A percentile compares a stretch with the other conserved stretches of the same genome.
These are phyloP conservation scores for Proteles cristata DNA, from an alignment of 2,113 vertebrate genomes.

Conservation along the genomic window DNA sequence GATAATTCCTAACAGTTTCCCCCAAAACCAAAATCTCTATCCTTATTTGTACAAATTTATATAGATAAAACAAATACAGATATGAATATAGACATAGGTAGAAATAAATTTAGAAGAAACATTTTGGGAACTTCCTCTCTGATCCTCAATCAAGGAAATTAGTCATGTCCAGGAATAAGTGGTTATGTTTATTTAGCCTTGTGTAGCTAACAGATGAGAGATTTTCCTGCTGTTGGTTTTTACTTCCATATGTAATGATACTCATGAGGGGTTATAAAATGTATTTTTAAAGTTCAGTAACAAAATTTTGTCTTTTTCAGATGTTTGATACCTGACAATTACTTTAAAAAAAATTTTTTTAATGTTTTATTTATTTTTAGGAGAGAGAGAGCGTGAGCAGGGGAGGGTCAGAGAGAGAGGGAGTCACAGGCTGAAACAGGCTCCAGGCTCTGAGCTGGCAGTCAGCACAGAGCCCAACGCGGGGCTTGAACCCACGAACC, in stretches of 20 bases:
- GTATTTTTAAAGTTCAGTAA: not conserved
- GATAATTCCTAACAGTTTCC: not conserved
- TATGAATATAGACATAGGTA: not conserved
- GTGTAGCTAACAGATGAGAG: not conserved
- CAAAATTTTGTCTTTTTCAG: not conserved
- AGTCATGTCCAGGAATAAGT: not conserved
- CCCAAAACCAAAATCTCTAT: not conserved
- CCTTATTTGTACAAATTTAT: not conserved
- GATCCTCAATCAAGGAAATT: not conserved
- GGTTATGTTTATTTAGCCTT: not conserved
- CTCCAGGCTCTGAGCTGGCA: too few species aligned
- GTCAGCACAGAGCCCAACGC: too few species aligned
- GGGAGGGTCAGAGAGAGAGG: too few species aligned
- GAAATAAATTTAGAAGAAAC: not conserved
- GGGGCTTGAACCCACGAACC: too few species aligned
- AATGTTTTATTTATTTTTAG: too few species aligned
- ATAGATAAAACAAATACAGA: not conserved
- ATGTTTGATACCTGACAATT: not conserved
- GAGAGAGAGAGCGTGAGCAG: too few species aligned
- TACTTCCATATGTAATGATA: not conserved
- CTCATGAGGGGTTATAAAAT: not conserved
- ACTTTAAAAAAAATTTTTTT: too few species aligned
- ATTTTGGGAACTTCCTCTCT: not conserved
- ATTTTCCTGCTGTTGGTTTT: not conserved
- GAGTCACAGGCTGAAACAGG: too few species aligned